phyloP scores from a whole-genome alignment of 1,140 invertebrate genomes.

The Drosophila nigrodunni region DNA sequence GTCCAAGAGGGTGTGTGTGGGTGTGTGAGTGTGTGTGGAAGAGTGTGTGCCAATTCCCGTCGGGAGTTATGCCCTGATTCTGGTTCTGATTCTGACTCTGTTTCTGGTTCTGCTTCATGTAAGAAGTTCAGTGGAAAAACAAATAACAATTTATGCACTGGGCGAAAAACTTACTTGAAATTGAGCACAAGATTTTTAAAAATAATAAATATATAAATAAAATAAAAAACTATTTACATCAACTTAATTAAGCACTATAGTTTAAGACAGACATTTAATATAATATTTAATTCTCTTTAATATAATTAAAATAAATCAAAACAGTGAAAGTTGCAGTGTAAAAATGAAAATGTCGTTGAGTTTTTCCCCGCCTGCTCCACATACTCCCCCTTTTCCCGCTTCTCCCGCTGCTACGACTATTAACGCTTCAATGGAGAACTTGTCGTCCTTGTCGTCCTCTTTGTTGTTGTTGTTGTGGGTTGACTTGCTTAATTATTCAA shows the following conservation, averaged over 20 bases:
- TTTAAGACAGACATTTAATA: too few species aligned
- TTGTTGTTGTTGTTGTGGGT: conserved; percentile 14
- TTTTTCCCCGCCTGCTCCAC: not conserved
- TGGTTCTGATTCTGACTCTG: not conserved
- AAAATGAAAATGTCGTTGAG: too few species aligned
- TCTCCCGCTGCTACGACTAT: conserved; percentile 38
- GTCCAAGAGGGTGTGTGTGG: conserved; percentile 1
- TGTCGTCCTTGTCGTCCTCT: too few species aligned
- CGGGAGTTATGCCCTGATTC: conserved; percentile 31
- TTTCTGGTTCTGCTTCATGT: conserved; percentile 43
- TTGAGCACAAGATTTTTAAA: too few species aligned
- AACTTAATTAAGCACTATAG: too few species aligned
- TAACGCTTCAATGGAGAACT: conserved; percentile 39
- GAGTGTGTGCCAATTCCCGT: conserved; percentile 57
- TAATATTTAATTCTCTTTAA: too few species aligned
- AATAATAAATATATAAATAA: too few species aligned
- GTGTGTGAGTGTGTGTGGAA: not conserved
- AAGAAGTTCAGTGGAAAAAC: conserved; percentile 78
- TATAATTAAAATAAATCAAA: too few species aligned
- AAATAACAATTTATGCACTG: conserved; percentile 48
- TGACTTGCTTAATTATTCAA: conserved; percentile 77
- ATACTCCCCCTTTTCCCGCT: not conserved
- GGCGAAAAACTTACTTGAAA: too few species aligned
- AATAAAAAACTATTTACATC: too few species aligned
- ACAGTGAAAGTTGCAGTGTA: too few species aligned